A percentile compares a stretch with the other conserved stretches of the same genome.
Conservation (phyloP, 2,113 vertebrate species). For the Ptilorrhoa leucosticta region DNA sequence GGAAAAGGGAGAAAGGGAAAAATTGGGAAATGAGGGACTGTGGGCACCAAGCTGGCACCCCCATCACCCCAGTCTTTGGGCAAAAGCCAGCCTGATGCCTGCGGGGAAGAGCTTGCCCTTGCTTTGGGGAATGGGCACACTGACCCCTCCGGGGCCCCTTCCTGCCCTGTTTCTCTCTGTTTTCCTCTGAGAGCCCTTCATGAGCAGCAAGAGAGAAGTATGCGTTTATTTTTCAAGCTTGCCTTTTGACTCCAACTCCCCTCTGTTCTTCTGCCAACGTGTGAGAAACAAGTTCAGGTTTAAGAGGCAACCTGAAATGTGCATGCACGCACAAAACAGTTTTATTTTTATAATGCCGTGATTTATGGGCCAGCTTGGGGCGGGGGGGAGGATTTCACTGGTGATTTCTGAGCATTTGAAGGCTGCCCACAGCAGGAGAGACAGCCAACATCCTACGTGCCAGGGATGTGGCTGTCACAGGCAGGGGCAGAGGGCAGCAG, state of each 20-base stretch:
- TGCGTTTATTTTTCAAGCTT: constrained; percentile 63
- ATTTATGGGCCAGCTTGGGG: constrained; percentile 56
- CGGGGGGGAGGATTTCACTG: neutral
- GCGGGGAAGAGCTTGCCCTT: neutral
- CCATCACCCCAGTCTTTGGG: neutral
- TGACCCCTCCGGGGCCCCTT: constrained; percentile 40
- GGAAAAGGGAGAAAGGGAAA: neutral
- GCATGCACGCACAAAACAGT: constrained; percentile 49
- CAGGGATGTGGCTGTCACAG: neutral
- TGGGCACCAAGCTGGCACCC: rapidly evolving
- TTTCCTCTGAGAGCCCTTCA: constrained; percentile 55
- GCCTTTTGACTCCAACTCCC: constrained; percentile 53
- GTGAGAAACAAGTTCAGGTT: constrained; percentile 66
- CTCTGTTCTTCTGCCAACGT: constrained; percentile 66
- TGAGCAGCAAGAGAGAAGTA: constrained; percentile 37
- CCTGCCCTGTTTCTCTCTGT: constrained; percentile 37
- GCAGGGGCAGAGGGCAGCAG: neutral
- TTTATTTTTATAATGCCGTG: constrained; percentile 53
- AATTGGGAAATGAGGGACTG: neutral
- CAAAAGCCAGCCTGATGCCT: neutral
- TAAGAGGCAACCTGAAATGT: constrained; percentile 68
- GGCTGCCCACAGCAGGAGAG: neutral
- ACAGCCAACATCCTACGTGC: neutral
- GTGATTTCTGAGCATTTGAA: constrained; percentile 43
- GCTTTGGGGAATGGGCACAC: neutral